These are phyloP conservation scores for Pemphigus obesinymphae DNA, from an alignment of 1,140 invertebrate species.

Conservation along the genomic window DNA sequence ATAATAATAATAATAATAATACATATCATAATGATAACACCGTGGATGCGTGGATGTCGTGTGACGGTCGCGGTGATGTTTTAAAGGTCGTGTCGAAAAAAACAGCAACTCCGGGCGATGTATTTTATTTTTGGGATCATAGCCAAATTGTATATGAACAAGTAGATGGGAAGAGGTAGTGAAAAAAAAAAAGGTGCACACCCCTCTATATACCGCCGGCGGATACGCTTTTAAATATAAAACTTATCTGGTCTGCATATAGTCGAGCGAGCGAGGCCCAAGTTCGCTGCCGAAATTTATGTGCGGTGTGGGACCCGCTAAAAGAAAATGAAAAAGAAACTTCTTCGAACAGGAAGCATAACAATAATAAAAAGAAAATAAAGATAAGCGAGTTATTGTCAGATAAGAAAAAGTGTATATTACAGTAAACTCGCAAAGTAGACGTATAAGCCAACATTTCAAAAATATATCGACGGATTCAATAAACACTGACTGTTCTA, in stretches of 20 bases:
- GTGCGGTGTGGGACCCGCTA: slow-evolving; percentile 26
- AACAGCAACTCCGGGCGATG: not conserved
- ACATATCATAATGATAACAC: not conserved
- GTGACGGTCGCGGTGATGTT: not conserved
- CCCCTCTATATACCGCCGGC: not conserved
- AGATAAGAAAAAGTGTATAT: slow-evolving; percentile 9
- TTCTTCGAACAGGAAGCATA: slow-evolving; percentile 21
- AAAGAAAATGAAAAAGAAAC: slow-evolving; percentile 33
- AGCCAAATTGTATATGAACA: slow-evolving; percentile 5
- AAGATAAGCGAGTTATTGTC: slow-evolving; percentile 26
- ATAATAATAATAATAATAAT: not conserved
- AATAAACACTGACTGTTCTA: not conserved
- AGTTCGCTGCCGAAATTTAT: slow-evolving; percentile 25
- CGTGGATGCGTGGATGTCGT: not conserved
- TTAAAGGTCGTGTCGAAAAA: not conserved
- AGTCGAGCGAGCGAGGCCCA: slow-evolving; percentile 8
- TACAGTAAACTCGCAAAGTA: not conserved
- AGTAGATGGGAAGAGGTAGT: not conserved
- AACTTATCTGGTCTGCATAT: slow-evolving; percentile 40
- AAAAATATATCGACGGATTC: not conserved
- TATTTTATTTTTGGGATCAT: slow-evolving; percentile 30
- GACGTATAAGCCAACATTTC: not conserved
- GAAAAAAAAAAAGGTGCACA: not conserved
- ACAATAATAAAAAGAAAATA: slow-evolving; percentile 32
- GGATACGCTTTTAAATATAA: slow-evolving; percentile 31